Base-by-base conservation (phyloP, 2,113 vertebrate genomes). In the Puntigrus tetrazona region DNA sequence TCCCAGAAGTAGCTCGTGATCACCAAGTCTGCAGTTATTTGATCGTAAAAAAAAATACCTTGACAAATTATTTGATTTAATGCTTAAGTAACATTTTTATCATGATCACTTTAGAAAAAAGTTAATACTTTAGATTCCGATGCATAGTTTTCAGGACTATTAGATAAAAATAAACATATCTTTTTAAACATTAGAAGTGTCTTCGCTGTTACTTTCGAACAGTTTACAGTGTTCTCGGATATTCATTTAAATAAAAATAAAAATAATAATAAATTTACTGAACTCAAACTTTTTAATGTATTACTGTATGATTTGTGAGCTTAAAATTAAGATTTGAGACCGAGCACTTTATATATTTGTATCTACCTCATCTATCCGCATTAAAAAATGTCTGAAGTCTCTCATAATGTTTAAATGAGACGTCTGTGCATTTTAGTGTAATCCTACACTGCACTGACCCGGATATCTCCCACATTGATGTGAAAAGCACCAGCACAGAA, bases 401-500 rank as follows among this genome's bases (percentile, higher is more conserved):
- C n/a, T 13, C 11, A n/a, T 41, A 11, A 55, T 63, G 34, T 47
- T 74, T 65, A 2, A 16, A 86, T 59, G 52, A 81, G 69, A 59
- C 45, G 14, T 55, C 59, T 65, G 27, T 38, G 43, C 50, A 43
- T 77, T 77, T 80, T 34, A 47, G 43, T 75, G 70, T 47, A 65
- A 83, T 83, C 20, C 29, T 6, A 89, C 88, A 78, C 87, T 36
- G 81, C 67, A 65, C 76, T 59, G 78, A 87, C 78, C 85, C 63
- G 67, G 59, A 74, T 61, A 27, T 69, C 86, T 87, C 89, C 83
- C 85, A 88, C 52, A 84, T 72, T 86, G 77, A 85, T 86, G 57
- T 83, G 82, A 85, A 86, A 73, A 89, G 84, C 76, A 73, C 77
- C 85, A 85, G 86, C 88, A 73, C 86, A 75, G 84, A 13, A 31